Evolutionary conservation across 35 echinoderm and acorn worm species (phyloP).

Genomic region (Hemicentrotus pulcherrimus): DNA sequence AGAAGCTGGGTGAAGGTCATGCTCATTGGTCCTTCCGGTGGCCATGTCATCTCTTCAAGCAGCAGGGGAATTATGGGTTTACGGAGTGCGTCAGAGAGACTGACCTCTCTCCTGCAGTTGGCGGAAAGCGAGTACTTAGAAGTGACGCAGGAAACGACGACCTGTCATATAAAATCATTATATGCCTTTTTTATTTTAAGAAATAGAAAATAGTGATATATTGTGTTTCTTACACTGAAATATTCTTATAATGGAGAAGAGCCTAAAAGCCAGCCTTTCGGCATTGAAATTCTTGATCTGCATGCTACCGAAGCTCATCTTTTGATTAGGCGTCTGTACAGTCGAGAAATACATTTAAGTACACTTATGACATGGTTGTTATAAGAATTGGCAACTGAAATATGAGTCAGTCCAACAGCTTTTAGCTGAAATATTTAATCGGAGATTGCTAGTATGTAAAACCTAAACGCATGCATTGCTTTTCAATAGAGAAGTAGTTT

Average conservation of each 20-base stretch:
- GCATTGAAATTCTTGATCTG: too few relatives aligned
- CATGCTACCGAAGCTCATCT: too few relatives aligned
- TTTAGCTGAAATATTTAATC: too few relatives aligned
- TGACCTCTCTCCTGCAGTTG: conserved; percentile 94
- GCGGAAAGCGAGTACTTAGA: conserved; percentile 90
- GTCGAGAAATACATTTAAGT: too few relatives aligned
- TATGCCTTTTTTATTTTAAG: neutral
- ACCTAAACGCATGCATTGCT: too few relatives aligned
- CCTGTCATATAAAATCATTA: conserved; percentile 59
- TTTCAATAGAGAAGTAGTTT: neutral
- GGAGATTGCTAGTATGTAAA: too few relatives aligned
- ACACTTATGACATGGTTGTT: too few relatives aligned
- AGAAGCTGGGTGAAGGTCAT: conserved; percentile 95
- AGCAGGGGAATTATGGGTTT: conserved; percentile 91
- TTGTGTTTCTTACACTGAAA: neutral
- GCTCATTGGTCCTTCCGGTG: conserved; percentile 93
- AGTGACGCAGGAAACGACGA: conserved; percentile 87
- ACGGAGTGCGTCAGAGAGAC: conserved; percentile 81
- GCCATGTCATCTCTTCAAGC: conserved; percentile 83
- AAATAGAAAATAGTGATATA: neutral
- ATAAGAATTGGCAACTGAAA: too few relatives aligned
- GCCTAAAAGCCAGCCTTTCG: too few relatives aligned
- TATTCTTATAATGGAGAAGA: neutral
- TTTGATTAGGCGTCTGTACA: too few relatives aligned
- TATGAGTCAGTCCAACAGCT: too few relatives aligned